phyloP scores from a whole-genome alignment of 1,140 invertebrate genomes.

The Nasonia vitripennis region DNA sequence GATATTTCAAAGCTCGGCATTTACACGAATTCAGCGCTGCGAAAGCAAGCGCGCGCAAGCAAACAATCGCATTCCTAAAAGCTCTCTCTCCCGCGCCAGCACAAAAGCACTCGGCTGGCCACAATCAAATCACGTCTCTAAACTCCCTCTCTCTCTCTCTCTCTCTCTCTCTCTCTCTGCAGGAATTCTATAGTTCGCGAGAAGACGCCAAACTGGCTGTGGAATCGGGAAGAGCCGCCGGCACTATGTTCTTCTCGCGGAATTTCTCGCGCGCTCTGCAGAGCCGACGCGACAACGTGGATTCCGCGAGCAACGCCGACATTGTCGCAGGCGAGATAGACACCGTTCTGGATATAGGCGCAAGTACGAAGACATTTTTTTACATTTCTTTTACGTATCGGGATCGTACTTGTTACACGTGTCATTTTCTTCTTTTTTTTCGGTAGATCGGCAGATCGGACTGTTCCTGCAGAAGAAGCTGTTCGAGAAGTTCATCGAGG shows the following conservation, averaged over 20 bases:
- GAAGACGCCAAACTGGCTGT: constrained; percentile 79
- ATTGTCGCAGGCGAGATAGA: constrained; percentile 78
- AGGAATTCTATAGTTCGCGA: constrained; percentile 77
- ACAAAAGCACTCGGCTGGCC: too few relatives aligned
- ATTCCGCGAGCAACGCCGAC: constrained; percentile 69
- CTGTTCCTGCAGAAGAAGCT: constrained; percentile 79
- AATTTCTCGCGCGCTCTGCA: constrained; percentile 85
- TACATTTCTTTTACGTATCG: neutral
- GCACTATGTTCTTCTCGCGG: constrained; percentile 81
- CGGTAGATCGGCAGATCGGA: constrained; percentile 84
- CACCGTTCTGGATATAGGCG: constrained; percentile 83
- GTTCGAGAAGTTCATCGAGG: constrained; percentile 78
- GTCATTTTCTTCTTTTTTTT: constrained; percentile 56
- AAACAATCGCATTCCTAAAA: neutral
- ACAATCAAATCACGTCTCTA: neutral
- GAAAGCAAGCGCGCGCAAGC: neutral
- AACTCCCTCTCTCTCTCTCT: constrained; percentile 27
- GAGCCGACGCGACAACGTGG: constrained; percentile 73
- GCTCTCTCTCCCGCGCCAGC: neutral
- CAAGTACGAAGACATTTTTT: neutral
- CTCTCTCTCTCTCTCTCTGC: constrained; percentile 35
- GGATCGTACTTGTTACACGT: neutral
- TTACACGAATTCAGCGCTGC: too few relatives aligned
- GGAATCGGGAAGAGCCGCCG: constrained; percentile 79
- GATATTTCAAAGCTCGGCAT: too few relatives aligned